phyloP scores from a whole-genome alignment of 1,140 invertebrate genomes.

The Drosophila melanogaster region Release_6_plus_ISO1_MT NT_033779.5:1461501-1462000 shows the following conservation, averaged over 20 bases:
- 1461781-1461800: slow-evolving; percentile 77
- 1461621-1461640: slow-evolving; percentile 45
- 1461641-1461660: slow-evolving; percentile 80
- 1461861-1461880: slow-evolving; percentile 53
- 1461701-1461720: slow-evolving; percentile 34
- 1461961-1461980: slow-evolving; percentile 68
- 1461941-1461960: slow-evolving; percentile 56
- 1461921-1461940: slow-evolving; percentile 77
- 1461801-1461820: slow-evolving; percentile 64
- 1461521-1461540: slow-evolving; percentile 45
- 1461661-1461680: slow-evolving; percentile 82
- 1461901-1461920: slow-evolving; percentile 31
- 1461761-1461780: slow-evolving; percentile 52
- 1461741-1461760: neutral
- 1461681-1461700: slow-evolving; percentile 77
- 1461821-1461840: slow-evolving; percentile 75
- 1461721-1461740: slow-evolving; percentile 18
- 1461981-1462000: slow-evolving; percentile 67
- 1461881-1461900: slow-evolving; percentile 27
- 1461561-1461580: slow-evolving; percentile 41
- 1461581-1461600: slow-evolving; percentile 73
- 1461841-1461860: slow-evolving; percentile 43
- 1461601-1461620: slow-evolving; percentile 38
- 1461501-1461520: slow-evolving; percentile 72
- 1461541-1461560: slow-evolving; percentile 37